Percentiles rank a stretch among this genome's conserved stretches.
These are phyloP conservation scores for Lanistes nyassanus DNA, from an alignment of 1,140 invertebrate genomes.

Conservation along the genomic window DNA sequence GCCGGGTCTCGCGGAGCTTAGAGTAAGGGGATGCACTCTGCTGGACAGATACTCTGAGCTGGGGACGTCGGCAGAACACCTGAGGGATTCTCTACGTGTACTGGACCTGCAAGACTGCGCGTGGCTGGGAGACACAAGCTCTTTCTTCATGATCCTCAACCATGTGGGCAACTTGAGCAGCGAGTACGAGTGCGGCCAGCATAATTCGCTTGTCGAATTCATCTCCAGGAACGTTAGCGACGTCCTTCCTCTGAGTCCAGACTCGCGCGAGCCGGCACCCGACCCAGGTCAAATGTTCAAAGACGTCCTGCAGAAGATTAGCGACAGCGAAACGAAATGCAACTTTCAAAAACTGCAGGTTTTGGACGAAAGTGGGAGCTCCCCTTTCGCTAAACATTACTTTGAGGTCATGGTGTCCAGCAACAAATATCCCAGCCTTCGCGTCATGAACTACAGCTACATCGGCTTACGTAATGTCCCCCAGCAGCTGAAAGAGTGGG, in stretches of 20 bases:
- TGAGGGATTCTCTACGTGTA: conserved; percentile 29
- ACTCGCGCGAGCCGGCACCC: neutral
- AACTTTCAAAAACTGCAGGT: neutral
- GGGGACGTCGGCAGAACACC: conserved; percentile 4
- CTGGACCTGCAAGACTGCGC: conserved; percentile 32
- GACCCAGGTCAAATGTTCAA: neutral
- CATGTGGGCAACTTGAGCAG: conserved; percentile 15
- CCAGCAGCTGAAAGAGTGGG: conserved; percentile 10
- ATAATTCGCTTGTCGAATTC: conserved; percentile 5
- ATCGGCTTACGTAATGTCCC: conserved; percentile 19
- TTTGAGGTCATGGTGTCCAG: conserved; percentile 20
- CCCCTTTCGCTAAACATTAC: conserved; percentile 1
- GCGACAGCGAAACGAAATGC: neutral
- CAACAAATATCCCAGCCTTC: conserved; percentile 16
- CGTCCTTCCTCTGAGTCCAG: neutral
- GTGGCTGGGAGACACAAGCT: neutral
- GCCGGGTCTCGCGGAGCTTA: conserved; percentile 21
- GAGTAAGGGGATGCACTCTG: conserved; percentile 15
- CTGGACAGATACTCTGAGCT: conserved; percentile 27
- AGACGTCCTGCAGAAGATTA: neutral
- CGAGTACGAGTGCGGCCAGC: conserved; percentile 36
- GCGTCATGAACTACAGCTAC: conserved; percentile 27
- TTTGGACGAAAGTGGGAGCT: conserved; percentile 25
- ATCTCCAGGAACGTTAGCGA: conserved; percentile 24
- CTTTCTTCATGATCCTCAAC: neutral